These are phyloP conservation scores for Drosophila atripex DNA, from an alignment of 2,888 invertebrate genomes.

Conservation along the genomic window DNA sequence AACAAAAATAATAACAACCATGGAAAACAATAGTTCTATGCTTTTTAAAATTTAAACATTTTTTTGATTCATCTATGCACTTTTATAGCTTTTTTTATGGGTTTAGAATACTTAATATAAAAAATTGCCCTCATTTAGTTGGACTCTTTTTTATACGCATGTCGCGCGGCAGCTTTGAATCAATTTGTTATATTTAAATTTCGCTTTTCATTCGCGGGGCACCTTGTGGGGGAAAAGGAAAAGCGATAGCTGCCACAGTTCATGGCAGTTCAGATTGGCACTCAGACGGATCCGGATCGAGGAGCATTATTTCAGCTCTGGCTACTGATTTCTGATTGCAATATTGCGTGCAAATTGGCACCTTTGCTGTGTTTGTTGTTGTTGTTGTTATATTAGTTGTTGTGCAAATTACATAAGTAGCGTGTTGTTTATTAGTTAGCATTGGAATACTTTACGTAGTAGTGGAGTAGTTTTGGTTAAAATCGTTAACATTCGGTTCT, in stretches of 20 bases:
- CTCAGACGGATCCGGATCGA: slow-evolving; percentile 46
- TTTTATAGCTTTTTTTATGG: neutral
- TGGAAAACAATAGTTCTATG: slow-evolving; percentile 12
- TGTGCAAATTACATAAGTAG: slow-evolving; percentile 45
- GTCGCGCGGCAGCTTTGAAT: slow-evolving; percentile 40
- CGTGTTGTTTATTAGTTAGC: slow-evolving; percentile 34
- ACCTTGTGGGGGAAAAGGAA: slow-evolving; percentile 56
- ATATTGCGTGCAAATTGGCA: slow-evolving; percentile 28
- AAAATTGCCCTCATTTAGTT: neutral
- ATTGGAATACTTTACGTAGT: slow-evolving; percentile 65
- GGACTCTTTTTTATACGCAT: slow-evolving; percentile 37
- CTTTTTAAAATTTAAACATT: neutral
- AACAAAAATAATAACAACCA: slow-evolving; percentile 13
- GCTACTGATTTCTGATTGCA: slow-evolving; percentile 23
- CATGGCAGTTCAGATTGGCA: slow-evolving; percentile 72
- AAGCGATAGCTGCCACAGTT: slow-evolving; percentile 61
- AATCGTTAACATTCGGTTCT: slow-evolving; percentile 57
- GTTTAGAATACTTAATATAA: neutral
- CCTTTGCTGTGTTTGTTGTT: slow-evolving; percentile 22
- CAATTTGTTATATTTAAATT: slow-evolving; percentile 50
- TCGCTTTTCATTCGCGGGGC: slow-evolving; percentile 58
- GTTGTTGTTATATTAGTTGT: slow-evolving; percentile 22
- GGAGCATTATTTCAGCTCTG: slow-evolving; percentile 11
- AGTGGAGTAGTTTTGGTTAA: slow-evolving; percentile 58
- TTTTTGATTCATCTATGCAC: neutral